Evolutionary conservation across 2,797 vertebrate species (phyloP).

Genomic region (Clarias laeviceps): DNA sequence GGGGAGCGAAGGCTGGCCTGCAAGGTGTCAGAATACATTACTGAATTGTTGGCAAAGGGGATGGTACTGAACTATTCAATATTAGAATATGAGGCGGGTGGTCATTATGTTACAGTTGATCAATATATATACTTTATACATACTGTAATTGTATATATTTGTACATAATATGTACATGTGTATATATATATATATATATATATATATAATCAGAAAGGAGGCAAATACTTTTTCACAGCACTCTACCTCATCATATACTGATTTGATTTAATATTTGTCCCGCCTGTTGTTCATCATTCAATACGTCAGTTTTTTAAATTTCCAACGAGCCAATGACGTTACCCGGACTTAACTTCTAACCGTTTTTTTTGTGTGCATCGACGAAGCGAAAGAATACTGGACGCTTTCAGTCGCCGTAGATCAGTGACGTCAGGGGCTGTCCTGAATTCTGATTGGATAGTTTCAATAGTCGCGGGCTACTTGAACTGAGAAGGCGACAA

Average conservation of each 20-base stretch:
- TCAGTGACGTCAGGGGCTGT: constrained; percentile 7
- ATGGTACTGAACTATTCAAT: no score
- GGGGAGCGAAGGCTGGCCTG: no score
- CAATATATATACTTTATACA: no score
- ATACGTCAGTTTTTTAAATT: constrained; percentile 45
- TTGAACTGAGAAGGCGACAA: constrained; percentile 82
- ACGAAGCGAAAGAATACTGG: constrained; percentile 20
- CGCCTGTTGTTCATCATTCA: not conserved
- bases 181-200: no score
- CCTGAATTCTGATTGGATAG: constrained; percentile 78
- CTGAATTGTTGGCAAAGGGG: no score
- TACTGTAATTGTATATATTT: no score
- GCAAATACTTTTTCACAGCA: no score
- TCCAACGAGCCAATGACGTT: constrained; percentile 47
- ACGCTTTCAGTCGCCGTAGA: constrained; percentile 57
- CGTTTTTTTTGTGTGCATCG: not conserved
- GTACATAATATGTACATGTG: no score
- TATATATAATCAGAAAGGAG: no score
- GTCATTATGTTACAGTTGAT: no score
- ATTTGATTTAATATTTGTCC: not conserved
- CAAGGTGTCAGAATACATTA: no score
- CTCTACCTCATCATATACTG: not conserved
- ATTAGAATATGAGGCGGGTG: no score
- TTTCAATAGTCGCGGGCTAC: constrained; percentile 99
- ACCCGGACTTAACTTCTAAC: constrained; percentile 37